phyloP scores from a whole-genome alignment of 2,797 vertebrate species.

The Heteromormyrus szaboi region DNA sequence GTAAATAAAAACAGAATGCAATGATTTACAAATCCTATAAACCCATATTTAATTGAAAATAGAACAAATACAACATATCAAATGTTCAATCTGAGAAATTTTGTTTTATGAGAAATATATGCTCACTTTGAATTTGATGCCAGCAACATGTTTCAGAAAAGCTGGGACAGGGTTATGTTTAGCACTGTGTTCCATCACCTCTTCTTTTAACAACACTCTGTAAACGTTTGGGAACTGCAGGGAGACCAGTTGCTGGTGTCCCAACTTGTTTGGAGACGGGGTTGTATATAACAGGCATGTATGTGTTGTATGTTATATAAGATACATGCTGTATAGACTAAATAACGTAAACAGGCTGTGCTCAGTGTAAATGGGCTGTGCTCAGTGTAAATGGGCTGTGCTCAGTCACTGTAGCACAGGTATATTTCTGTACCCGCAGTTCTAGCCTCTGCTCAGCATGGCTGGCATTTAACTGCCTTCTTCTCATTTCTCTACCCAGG shows the following conservation, averaged over 20 bases:
- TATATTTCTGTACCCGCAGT: not conserved
- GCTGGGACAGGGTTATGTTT: not conserved
- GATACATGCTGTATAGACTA: not conserved
- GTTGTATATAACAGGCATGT: not conserved
- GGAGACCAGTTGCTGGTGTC: not conserved
- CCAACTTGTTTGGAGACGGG: not conserved
- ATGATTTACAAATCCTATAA: not conserved
- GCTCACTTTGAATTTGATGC: not conserved
- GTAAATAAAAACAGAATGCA: not conserved
- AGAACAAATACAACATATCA: not conserved
- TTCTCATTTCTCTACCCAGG: constrained; percentile 60
- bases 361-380: not conserved
- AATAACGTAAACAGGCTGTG: not conserved
- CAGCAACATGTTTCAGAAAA: not conserved
- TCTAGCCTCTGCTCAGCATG: not conserved
- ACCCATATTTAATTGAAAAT: not conserved
- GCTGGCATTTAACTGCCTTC: not conserved
- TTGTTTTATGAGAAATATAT: not conserved
- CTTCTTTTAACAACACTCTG: not conserved
- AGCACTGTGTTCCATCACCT: not conserved
- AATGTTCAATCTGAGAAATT: not conserved
- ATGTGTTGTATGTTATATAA: not conserved
- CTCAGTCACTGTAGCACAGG: not conserved
- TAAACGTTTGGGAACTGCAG: not conserved
- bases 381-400: not conserved